These are phyloP conservation scores for Lophius americanus DNA, from an alignment of 2,797 vertebrate genomes.

Conservation along the genomic window DNA sequence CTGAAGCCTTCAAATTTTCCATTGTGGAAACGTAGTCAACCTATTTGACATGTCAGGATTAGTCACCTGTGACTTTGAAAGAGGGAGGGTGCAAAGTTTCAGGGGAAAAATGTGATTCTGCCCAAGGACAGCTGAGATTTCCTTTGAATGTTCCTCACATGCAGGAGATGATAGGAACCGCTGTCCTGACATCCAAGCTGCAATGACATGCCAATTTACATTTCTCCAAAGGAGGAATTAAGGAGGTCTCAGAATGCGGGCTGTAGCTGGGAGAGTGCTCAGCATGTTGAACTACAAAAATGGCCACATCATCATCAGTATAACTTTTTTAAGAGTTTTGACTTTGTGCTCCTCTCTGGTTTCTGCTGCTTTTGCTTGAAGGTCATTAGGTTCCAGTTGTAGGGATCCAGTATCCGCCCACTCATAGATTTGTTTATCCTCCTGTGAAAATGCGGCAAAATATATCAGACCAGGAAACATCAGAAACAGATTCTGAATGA, in stretches of 20 bases:
- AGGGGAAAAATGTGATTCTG: conserved; percentile 44
- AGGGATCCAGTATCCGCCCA: too few relatives aligned
- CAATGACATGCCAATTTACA: conserved; percentile 59
- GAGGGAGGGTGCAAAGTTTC: conserved; percentile 35
- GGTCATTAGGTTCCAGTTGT: too few relatives aligned
- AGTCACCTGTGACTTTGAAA: conserved; percentile 60
- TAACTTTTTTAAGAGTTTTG: neutral
- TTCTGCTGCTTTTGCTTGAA: too few relatives aligned
- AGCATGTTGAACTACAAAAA: conserved; percentile 14
- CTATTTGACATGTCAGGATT: conserved; percentile 62
- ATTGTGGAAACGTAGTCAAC: conserved; percentile 38
- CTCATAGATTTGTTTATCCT: too few relatives aligned
- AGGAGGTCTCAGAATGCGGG: conserved; percentile 32
- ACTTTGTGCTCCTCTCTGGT: too few relatives aligned
- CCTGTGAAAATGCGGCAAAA: too few relatives aligned
- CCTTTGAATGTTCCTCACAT: conserved; percentile 43
- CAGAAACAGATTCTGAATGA: too few relatives aligned
- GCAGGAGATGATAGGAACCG: conserved; percentile 39
- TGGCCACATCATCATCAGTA: neutral
- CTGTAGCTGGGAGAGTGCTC: conserved; percentile 25
- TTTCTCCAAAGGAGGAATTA: conserved; percentile 53
- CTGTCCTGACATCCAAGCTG: conserved; percentile 37
- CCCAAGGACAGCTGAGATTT: conserved; percentile 55
- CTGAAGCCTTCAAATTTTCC: conserved; percentile 61
- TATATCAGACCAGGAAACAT: too few relatives aligned